A percentile compares a stretch with the other conserved stretches of the same genome.
These are phyloP conservation scores for Actinia equina DNA, from an alignment of 64 coral and sea anemone species.

Conservation along the genomic window DNA sequence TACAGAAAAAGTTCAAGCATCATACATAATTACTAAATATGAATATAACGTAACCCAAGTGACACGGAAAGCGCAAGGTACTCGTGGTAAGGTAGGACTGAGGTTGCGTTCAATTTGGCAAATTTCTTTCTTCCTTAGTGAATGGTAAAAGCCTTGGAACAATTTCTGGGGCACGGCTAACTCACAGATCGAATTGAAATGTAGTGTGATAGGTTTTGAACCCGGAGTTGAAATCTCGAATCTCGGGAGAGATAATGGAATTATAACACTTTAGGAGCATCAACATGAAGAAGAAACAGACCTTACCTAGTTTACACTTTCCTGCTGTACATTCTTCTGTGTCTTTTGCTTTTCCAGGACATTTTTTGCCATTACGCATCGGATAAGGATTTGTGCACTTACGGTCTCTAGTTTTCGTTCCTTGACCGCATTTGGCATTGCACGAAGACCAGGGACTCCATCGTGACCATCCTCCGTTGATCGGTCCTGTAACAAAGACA, in stretches of 20 bases:
- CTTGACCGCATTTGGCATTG: not conserved
- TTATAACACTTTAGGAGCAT: not conserved
- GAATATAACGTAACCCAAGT: too few species aligned
- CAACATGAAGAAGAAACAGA: not conserved
- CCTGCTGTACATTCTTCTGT: not conserved
- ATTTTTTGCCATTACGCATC: not conserved
- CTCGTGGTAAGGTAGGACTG: too few species aligned
- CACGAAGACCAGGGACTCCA: not conserved
- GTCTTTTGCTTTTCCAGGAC: not conserved
- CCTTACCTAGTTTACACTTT: constrained; percentile 12
- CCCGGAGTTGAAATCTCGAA: too few species aligned
- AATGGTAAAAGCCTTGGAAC: too few species aligned
- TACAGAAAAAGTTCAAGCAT: not conserved
- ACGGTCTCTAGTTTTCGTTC: not conserved
- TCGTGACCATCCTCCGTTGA: not conserved
- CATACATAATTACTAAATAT: not conserved
- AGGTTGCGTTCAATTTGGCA: too few species aligned
- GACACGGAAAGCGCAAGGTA: too few species aligned
- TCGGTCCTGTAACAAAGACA: not conserved
- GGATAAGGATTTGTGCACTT: not conserved
- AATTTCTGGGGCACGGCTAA: too few species aligned
- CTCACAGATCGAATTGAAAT: too few species aligned
- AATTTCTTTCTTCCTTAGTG: too few species aligned
- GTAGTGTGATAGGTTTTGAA: too few species aligned
- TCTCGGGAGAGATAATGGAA: not conserved